These are phyloP conservation scores for Drosophila ezoana DNA, from an alignment of 2,888 invertebrate species.

Conservation along the genomic window DNA sequence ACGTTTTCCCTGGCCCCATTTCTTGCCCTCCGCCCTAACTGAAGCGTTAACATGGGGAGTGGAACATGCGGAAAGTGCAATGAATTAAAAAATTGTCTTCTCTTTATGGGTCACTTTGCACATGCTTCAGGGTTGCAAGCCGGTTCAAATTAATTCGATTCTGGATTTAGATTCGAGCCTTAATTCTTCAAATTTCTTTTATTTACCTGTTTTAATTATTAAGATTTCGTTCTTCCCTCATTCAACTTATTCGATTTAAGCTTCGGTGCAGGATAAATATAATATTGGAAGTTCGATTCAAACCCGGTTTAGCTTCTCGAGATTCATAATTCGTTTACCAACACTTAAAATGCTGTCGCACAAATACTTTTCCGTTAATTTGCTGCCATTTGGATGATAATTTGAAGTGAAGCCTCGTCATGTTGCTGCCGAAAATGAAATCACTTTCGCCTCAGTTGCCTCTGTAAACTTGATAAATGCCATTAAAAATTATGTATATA, in stretches of 20 bases:
- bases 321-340: slow-evolving; percentile 5
- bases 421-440: slow-evolving; percentile 54
- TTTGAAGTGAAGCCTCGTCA: slow-evolving; percentile 45
- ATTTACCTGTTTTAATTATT: no score
- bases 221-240: no score
- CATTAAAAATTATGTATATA: slow-evolving; percentile 65
- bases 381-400: slow-evolving; percentile 21
- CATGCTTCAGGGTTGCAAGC: no score
- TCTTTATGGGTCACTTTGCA: slow-evolving; percentile 14
- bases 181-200: no score
- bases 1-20: slow-evolving; percentile 62
- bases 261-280: no score
- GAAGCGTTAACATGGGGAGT: slow-evolving; percentile 22
- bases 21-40: slow-evolving; percentile 33
- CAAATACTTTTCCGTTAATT: slow-evolving; percentile 1
- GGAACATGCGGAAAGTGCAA: slow-evolving; percentile 24
- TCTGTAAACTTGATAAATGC: slow-evolving; percentile 41
- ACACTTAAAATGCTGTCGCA: background rate
- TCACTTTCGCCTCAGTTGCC: slow-evolving; percentile 65
- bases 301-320: no score
- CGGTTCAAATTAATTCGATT: no score
- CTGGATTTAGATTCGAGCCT: no score
- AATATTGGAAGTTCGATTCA: no score
- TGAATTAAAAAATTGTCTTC: slow-evolving; percentile 10
- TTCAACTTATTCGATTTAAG: no score